These are phyloP conservation scores for Scaptomyza tumidula DNA, from an alignment of 2,888 invertebrate species.

Conservation along the genomic window DNA sequence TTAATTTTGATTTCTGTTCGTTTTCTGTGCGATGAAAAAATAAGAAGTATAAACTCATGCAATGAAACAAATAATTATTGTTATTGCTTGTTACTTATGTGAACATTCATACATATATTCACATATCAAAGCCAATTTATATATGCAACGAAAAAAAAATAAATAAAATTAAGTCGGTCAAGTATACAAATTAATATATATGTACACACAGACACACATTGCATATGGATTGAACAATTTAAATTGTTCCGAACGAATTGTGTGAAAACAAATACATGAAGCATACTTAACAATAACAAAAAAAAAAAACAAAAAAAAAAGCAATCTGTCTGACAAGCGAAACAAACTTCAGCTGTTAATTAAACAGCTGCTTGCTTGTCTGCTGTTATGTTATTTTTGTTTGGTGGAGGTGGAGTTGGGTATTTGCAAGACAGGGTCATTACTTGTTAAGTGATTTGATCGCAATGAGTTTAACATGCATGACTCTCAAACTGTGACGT, in stretches of 20 bases:
- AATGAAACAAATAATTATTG: too few relatives aligned
- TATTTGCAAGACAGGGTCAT: conserved; percentile 23
- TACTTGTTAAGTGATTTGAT: conserved; percentile 11
- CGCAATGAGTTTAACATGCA: conserved; percentile 17
- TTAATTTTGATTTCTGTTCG: conserved; percentile 7
- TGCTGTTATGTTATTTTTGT: conserved; percentile 1
- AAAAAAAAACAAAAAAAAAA: conserved; percentile 47
- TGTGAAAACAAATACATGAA: conserved; percentile 67
- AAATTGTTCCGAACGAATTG: conserved; percentile 64
- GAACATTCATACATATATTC: too few relatives aligned
- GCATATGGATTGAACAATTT: conserved; percentile 49
- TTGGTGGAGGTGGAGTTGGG: neutral
- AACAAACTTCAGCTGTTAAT: conserved; percentile 52
- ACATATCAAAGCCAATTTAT: neutral
- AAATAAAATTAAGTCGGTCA: conserved; percentile 63
- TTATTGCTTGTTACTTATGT: too few relatives aligned
- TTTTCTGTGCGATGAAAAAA: neutral
- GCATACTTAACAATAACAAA: conserved; percentile 52
- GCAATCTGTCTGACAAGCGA: conserved; percentile 34
- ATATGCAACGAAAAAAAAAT: neutral
- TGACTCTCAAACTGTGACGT: conserved; percentile 30
- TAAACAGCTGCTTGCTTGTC: conserved; percentile 27
- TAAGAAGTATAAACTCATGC: conserved; percentile 28
- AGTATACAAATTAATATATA: conserved; percentile 53
- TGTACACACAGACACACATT: conserved; percentile 6